Evolutionary conservation across 2,888 invertebrate genomes (phyloP).

Genomic region (Iselma pallidipennis): DNA sequence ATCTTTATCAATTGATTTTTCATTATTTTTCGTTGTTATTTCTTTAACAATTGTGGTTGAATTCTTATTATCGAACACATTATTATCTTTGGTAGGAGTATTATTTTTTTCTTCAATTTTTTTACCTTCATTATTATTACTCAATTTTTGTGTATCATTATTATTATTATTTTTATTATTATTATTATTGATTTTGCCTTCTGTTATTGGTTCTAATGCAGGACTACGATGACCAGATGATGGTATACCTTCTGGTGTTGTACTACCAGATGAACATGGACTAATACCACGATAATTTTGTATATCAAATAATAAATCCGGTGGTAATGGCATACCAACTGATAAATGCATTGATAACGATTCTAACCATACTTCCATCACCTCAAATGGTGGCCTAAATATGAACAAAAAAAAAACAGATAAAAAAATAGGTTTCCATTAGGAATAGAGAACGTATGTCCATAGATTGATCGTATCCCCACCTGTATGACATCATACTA

Average conservation of each 20-base stretch:
- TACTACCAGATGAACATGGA: constrained; percentile 64
- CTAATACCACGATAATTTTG: constrained; percentile 67
- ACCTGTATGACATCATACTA: background rate
- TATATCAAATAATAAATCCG: constrained; percentile 75
- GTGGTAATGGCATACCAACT: constrained; percentile 65
- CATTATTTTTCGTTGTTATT: constrained; percentile 34
- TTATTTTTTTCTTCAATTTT: background rate
- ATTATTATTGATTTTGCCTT: constrained; percentile 52
- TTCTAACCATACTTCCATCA: constrained; percentile 87
- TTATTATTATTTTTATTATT: constrained; percentile 15
- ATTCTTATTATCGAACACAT: constrained; percentile 35
- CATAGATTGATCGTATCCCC: background rate
- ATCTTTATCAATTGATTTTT: too few species aligned
- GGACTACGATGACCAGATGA: constrained; percentile 54
- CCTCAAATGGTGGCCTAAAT: constrained; percentile 89
- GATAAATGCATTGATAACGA: constrained; percentile 74
- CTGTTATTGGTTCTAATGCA: constrained; percentile 61
- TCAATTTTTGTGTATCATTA: constrained; percentile 10
- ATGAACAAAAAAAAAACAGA: constrained; percentile 26
- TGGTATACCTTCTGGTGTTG: constrained; percentile 62
- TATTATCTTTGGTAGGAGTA: constrained; percentile 34
- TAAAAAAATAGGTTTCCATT: background rate
- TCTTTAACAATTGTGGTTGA: constrained; percentile 19
- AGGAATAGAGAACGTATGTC: background rate
- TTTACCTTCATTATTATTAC: constrained; percentile 1